These are phyloP conservation scores for Drosophila nigrodunni DNA, from an alignment of 1,140 invertebrate genomes.

Conservation along the genomic window DNA sequence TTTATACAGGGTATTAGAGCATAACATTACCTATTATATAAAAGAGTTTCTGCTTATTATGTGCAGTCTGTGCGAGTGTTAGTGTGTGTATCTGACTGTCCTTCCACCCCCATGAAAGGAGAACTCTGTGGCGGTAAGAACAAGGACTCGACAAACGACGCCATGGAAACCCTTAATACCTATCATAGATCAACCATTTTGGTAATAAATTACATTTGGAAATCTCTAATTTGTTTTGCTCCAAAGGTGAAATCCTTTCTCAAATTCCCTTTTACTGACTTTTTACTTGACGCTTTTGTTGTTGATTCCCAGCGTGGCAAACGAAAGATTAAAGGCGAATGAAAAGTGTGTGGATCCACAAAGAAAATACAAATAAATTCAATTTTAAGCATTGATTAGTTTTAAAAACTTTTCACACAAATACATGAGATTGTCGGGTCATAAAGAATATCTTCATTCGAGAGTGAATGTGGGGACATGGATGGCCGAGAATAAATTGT, in stretches of 20 bases:
- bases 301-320: slow-evolving; percentile 25
- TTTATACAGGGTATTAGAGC: no score
- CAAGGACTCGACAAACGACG: slow-evolving; percentile 27
- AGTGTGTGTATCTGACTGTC: slow-evolving; percentile 9
- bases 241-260: slow-evolving; percentile 74
- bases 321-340: slow-evolving; percentile 30
- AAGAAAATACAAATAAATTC: background rate
- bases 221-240: slow-evolving; percentile 82
- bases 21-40: slow-evolving; percentile 14
- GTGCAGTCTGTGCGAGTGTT: slow-evolving; percentile 3
- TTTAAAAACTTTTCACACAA: slow-evolving; percentile 1
- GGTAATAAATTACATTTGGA: slow-evolving; percentile 76
- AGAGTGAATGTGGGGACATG: slow-evolving; percentile 46
- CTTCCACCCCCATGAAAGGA: slow-evolving; percentile 28
- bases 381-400: background rate
- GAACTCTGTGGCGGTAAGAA: slow-evolving; percentile 11
- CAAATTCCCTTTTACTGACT: slow-evolving; percentile 45
- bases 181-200: slow-evolving; percentile 79
- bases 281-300: slow-evolving; percentile 41
- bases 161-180: slow-evolving; percentile 70
- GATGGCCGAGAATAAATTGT: slow-evolving; percentile 25
- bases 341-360: slow-evolving; percentile 28
- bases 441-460: slow-evolving; percentile 37
- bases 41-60: slow-evolving; percentile 32
- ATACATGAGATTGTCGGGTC: slow-evolving; percentile 9